Evolutionary conservation across 1,140 invertebrate species (phyloP), one percentile per base, ranked within the genome.

Genomic region (Drosophila nebulosa): DNA sequence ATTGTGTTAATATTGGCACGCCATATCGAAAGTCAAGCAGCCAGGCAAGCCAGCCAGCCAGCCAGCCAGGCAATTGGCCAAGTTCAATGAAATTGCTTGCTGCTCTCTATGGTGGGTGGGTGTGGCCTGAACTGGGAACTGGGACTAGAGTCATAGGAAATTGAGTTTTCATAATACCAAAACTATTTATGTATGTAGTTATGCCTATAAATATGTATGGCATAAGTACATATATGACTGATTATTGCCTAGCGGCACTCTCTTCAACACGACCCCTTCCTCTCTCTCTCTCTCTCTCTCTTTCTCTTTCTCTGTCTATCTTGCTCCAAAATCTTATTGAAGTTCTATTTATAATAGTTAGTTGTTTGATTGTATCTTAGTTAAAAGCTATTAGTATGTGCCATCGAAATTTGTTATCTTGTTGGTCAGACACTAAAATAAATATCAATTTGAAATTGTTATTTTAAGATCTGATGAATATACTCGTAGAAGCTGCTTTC

Each of bases 1-100:
- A 88, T 89, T 88, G 83, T 88, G 83, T 83, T 88, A 89, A 88
- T 88, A 89, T 84, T 88, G 78, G 81, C 78, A 78, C 78, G 83
- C 81, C 79, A 85, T 46, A 46, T 88, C 81, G 69, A 53, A 77
- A 67, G 59, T 56, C 58, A 64, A 62, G 66, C 66, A 32, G 30
- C 27, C 27, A 30, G 27, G 27, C 27, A 7, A 32, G 30, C 30
- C 30, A 61, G 36, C 27, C 27, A 30, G 27, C 27, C 24, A 26
- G 27, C 27, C 30, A 32, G 30, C 30, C 30, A 61, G 36, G 57
- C 61, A 52, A 39, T 57, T 64, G 67, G 64, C 27, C 69, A 81
- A 85, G 81, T 88, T 88, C 83, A 81, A 68, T 75, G 78, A 73
- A 80, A 73, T 80, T 64, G 32, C 26, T 74, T 62, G 62, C 46